Percentiles rank a stretch among this genome's conserved stretches.
Conservation (phyloP, 2,888 invertebrate species). For the Cancer borealis region DNA sequence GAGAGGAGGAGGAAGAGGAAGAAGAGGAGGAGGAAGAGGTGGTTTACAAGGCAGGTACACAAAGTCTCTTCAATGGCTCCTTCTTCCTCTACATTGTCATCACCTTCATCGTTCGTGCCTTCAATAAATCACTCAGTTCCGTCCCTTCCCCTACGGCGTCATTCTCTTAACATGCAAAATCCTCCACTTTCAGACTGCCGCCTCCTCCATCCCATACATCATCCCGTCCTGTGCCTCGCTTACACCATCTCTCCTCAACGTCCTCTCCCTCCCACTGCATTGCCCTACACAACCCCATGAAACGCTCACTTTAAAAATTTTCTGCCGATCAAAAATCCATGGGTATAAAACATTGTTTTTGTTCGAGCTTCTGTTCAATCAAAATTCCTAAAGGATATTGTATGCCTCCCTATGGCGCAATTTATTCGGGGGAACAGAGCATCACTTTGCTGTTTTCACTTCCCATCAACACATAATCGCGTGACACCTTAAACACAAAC, state of each 20-base stretch:
- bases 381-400: constrained; percentile 24
- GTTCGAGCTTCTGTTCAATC: neutral
- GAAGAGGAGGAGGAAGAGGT: neutral
- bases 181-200: neutral
- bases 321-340: neutral
- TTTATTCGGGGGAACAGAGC: neutral
- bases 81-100: neutral
- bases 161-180: neutral
- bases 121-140: neutral
- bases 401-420: constrained; percentile 23
- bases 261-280: neutral
- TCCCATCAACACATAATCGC: neutral
- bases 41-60: neutral
- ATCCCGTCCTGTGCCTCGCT: neutral
- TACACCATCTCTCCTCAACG: neutral
- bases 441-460: neutral
- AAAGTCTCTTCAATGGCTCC: neutral
- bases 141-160: neutral
- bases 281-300: neutral
- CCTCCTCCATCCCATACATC: neutral
- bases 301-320: constrained; percentile 4
- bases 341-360: neutral
- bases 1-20: neutral
- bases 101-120: neutral
- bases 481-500: neutral